Conservation (phyloP, 2,888 invertebrate genomes). For the Erpobdella octoculata region DNA sequence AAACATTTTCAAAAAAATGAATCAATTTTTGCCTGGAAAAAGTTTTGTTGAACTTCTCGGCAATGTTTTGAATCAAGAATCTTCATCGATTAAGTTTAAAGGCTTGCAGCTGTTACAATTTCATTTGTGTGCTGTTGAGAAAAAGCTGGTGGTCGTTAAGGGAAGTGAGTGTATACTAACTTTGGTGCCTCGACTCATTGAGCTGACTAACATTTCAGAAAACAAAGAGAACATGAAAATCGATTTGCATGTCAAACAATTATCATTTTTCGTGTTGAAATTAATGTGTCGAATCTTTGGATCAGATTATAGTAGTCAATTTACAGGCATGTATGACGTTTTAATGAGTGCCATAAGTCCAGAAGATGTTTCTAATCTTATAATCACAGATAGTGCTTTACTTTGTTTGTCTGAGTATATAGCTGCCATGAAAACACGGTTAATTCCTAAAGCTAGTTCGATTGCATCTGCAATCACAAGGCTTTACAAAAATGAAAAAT, state of each 20-base stretch:
- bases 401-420: conserved; percentile 9
- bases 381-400: conserved; percentile 4
- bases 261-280: conserved; percentile 11
- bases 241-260: background rate
- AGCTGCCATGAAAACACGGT: background rate
- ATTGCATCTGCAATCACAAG: background rate
- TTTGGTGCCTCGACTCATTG: background rate
- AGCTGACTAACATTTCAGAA: background rate
- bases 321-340: background rate
- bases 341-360: background rate
- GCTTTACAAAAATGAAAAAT: background rate
- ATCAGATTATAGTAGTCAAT: background rate
- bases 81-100: background rate
- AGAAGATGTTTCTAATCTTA: background rate
- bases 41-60: background rate
- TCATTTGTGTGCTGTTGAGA: background rate
- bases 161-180: background rate
- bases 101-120: conserved; percentile 1
- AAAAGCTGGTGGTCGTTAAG: background rate
- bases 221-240: background rate
- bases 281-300: background rate
- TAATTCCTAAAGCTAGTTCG: background rate
- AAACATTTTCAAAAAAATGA: background rate
- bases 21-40: conserved; percentile 6
- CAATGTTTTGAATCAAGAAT: background rate